Conservation (phyloP, 2,113 vertebrate species). For the Laterallus jamaicensis region DNA sequence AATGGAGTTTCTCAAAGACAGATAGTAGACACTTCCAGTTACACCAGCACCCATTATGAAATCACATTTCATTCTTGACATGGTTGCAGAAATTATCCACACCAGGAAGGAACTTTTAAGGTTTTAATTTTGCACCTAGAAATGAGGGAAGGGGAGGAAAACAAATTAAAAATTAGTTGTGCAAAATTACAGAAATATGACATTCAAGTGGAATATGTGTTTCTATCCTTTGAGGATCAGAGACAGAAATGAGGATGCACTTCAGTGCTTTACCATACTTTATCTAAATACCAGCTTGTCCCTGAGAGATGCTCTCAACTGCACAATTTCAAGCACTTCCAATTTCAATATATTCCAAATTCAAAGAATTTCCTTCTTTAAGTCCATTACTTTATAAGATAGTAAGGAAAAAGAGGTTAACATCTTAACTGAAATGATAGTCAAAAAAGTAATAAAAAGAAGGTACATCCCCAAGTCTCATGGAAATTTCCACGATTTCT, state of each 20-base stretch:
- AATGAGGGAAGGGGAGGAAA: not conserved
- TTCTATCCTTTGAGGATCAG: not conserved
- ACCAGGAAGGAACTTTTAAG: not conserved
- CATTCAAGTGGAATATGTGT: not conserved
- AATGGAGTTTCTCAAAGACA: not conserved
- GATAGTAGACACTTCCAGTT: not conserved
- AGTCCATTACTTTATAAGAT: not conserved
- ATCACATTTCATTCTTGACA: not conserved
- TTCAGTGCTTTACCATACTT: not conserved
- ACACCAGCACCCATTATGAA: not conserved
- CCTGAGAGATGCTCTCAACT: not conserved
- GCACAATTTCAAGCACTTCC: not conserved
- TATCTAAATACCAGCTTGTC: not conserved
- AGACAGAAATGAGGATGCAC: not conserved
- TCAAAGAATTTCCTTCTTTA: not conserved
- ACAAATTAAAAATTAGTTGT: not conserved
- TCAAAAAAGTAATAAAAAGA: not conserved
- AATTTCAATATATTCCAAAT: not conserved
- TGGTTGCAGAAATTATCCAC: not conserved
- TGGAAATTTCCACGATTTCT: conserved; percentile 46
- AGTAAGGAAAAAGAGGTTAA: not conserved
- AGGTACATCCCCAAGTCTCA: not conserved
- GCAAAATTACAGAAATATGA: not conserved
- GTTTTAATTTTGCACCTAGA: not conserved
- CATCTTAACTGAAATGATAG: not conserved